Evolutionary conservation across 2,888 invertebrate genomes (phyloP).

Genomic region (Mesorhabditis sp.): DNA sequence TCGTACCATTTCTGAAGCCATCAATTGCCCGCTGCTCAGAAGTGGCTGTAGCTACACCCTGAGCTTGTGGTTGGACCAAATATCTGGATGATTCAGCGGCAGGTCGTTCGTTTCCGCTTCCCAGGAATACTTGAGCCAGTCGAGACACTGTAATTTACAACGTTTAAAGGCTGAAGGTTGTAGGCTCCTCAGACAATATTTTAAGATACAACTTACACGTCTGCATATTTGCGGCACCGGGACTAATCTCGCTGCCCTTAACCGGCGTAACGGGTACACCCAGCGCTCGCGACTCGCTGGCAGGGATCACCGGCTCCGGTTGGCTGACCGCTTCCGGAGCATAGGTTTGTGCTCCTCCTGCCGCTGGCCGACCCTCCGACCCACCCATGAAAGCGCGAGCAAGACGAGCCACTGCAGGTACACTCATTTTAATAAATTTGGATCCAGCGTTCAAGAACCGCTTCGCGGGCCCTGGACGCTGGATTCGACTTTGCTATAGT

Average conservation of each 20-base stretch:
- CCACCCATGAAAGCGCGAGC: background rate
- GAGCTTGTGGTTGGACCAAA: background rate
- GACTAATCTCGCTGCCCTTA: background rate
- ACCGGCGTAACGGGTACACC: background rate
- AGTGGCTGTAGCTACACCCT: too few relatives aligned
- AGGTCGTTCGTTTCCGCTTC: background rate
- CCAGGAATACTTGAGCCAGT: background rate
- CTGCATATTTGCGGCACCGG: slow-evolving; percentile 2
- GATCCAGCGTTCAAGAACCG: too few relatives aligned
- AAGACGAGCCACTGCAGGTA: background rate
- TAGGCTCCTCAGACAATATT: too few relatives aligned
- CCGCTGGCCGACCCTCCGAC: background rate
- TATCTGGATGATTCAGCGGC: background rate
- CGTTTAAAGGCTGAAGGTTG: background rate
- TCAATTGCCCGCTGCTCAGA: background rate
- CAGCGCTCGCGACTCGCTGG: background rate
- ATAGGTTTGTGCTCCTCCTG: too few relatives aligned
- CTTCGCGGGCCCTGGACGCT: too few relatives aligned
- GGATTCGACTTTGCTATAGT: too few relatives aligned
- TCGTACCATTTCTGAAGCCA: background rate
- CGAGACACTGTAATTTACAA: background rate
- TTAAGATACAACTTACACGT: background rate
- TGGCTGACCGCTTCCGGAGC: background rate
- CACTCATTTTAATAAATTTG: too few relatives aligned
- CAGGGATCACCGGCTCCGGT: background rate